phyloP scores from a whole-genome alignment of 2,113 vertebrate genomes.

The Amphilophus citrinellus region DNA sequence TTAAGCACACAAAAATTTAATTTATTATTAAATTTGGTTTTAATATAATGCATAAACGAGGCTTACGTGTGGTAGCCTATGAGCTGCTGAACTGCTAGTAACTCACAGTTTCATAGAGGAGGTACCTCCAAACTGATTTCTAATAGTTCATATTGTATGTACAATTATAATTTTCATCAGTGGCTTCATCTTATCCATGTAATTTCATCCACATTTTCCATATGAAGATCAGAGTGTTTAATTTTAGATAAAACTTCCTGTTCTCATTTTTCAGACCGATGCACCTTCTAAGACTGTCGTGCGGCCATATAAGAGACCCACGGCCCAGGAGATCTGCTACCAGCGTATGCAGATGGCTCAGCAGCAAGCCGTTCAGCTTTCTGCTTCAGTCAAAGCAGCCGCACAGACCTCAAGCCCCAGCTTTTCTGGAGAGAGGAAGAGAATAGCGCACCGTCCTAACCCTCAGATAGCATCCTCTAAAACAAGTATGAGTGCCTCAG shows the following conservation, averaged over 20 bases:
- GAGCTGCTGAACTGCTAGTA: not conserved
- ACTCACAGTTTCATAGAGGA: not conserved
- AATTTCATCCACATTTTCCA: not conserved
- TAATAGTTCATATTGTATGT: not conserved
- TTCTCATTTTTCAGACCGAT: conserved; percentile 74
- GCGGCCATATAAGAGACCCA: conserved; percentile 82
- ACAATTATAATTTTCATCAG: not conserved
- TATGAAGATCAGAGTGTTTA: not conserved
- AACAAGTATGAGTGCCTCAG: conserved; percentile 67
- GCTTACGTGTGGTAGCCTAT: not conserved
- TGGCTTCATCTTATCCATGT: not conserved
- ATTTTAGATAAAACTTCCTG: not conserved
- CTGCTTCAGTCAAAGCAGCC: conserved; percentile 67
- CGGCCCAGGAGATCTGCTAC: conserved; percentile 94
- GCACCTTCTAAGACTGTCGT: conserved; percentile 66
- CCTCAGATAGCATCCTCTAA: conserved; percentile 67
- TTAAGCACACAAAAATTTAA: not conserved
- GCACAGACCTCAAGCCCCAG: conserved; percentile 55
- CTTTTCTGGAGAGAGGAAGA: conserved; percentile 86
- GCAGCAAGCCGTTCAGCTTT: conserved; percentile 85
- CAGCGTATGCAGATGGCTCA: conserved; percentile 92
- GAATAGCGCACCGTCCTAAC: conserved; percentile 90
- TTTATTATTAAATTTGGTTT: not conserved
- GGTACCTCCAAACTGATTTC: not conserved
- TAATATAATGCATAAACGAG: not conserved